Evolutionary conservation across 2,113 vertebrate species (phyloP).

Genomic region (Ceyx margarethae): DNA sequence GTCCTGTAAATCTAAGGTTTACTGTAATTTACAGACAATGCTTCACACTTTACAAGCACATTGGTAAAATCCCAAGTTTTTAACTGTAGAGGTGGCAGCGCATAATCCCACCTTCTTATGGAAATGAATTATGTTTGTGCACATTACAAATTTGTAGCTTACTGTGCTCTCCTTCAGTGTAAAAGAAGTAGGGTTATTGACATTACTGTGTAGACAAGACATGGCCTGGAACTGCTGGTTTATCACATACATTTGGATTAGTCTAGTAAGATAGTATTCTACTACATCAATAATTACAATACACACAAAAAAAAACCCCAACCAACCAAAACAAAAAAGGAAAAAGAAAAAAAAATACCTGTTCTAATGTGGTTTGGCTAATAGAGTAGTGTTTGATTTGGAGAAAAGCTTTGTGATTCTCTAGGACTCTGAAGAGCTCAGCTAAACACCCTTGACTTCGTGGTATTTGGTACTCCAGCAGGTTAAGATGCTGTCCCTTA

Average conservation of each 20-base stretch:
- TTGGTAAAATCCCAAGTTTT: background rate
- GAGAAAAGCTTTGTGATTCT: slow-evolving; percentile 47
- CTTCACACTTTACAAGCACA: background rate
- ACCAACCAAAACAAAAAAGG: too few species aligned
- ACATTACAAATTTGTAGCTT: background rate
- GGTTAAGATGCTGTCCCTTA: slow-evolving; percentile 65
- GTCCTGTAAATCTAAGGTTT: background rate
- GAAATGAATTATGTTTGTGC: background rate
- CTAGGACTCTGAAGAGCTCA: slow-evolving; percentile 69
- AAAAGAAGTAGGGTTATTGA: background rate
- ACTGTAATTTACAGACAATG: background rate
- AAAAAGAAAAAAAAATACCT: slow-evolving; percentile 38
- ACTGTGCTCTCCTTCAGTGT: background rate
- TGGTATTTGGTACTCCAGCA: slow-evolving; percentile 61
- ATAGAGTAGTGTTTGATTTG: slow-evolving; percentile 69
- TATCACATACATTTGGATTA: background rate
- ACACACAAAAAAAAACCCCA: too few species aligned
- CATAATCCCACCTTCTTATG: background rate
- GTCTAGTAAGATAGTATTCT: background rate
- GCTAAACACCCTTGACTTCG: slow-evolving; percentile 48
- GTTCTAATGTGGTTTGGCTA: slow-evolving; percentile 67
- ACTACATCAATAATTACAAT: background rate
- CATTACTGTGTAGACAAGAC: background rate
- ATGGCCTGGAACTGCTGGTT: background rate
- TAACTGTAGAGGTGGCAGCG: background rate